Percentiles rank a stretch among this genome's conserved stretches.
Evolutionary conservation across 2,113 vertebrate genomes (phyloP).

Genomic region (Nyctereutes procyonoides): DNA sequence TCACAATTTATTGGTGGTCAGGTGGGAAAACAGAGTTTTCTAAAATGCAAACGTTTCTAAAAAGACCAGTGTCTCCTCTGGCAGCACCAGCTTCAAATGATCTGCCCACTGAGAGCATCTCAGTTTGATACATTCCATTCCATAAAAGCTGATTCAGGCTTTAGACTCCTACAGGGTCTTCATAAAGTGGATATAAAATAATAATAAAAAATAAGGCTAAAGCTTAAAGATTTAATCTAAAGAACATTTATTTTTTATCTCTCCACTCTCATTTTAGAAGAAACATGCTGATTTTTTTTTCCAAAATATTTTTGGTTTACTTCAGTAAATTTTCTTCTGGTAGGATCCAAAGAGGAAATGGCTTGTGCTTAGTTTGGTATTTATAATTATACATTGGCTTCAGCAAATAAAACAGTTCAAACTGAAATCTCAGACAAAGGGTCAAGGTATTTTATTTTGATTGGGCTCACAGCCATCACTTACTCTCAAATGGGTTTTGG

Average conservation of each 20-base stretch:
- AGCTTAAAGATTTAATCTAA: slow-evolving; percentile 74
- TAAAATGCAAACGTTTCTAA: slow-evolving; percentile 81
- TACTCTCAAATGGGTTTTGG: not conserved
- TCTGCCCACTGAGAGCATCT: slow-evolving; percentile 80
- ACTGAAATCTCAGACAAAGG: not conserved
- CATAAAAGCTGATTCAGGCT: slow-evolving; percentile 80
- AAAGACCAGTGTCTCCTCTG: slow-evolving; percentile 79
- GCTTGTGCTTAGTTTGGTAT: not conserved
- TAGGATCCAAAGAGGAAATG: not conserved
- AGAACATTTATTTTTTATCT: slow-evolving; percentile 61
- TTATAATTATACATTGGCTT: slow-evolving; percentile 33
- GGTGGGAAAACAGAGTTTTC: slow-evolving; percentile 74
- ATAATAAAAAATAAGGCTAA: slow-evolving; percentile 70
- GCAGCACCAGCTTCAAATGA: slow-evolving; percentile 81
- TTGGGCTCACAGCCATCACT: not conserved
- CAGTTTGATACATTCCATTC: slow-evolving; percentile 82
- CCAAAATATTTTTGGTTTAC: slow-evolving; percentile 30
- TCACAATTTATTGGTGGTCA: slow-evolving; percentile 72
- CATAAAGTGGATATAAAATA: slow-evolving; percentile 77
- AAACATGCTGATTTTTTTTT: slow-evolving; percentile 61
- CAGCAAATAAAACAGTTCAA: slow-evolving; percentile 42
- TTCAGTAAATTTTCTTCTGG: not conserved
- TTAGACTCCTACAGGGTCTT: slow-evolving; percentile 76
- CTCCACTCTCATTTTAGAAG: slow-evolving; percentile 41
- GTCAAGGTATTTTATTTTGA: not conserved